Conservation (phyloP, 64 coral and sea anemone genomes). For the Stichodactyla helianthus region DNA sequence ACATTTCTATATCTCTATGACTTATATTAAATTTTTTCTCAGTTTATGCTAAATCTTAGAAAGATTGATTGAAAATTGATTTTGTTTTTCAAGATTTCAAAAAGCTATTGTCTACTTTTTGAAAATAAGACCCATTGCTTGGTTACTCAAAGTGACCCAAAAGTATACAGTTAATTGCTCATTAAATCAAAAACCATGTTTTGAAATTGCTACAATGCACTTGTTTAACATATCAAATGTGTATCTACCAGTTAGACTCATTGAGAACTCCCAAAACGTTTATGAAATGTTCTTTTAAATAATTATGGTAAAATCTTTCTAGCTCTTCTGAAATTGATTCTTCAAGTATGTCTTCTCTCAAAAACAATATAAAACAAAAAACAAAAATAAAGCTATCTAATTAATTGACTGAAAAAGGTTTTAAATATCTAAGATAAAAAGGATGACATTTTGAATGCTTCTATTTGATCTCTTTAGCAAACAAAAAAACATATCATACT, state of each 20-base stretch:
- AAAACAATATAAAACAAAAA: too few relatives aligned
- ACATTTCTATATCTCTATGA: too few relatives aligned
- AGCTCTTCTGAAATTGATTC: neutral
- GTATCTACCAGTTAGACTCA: too few relatives aligned
- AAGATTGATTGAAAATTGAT: neutral
- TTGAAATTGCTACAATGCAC: neutral
- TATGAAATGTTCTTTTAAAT: neutral
- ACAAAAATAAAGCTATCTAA: neutral
- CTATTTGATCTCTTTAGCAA: too few relatives aligned
- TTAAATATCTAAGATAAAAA: too few relatives aligned
- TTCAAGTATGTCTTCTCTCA: too few relatives aligned
- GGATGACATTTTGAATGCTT: too few relatives aligned
- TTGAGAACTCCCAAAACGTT: neutral
- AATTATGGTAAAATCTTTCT: neutral
- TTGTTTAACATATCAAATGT: neutral
- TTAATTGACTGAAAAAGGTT: neutral
- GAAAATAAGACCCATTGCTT: neutral
- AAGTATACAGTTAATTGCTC: conserved; percentile 25
- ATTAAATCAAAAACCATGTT: neutral
- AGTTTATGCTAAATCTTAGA: too few relatives aligned
- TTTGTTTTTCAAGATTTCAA: neutral
- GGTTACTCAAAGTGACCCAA: neutral
- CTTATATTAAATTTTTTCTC: too few relatives aligned
- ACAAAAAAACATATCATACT: too few relatives aligned
- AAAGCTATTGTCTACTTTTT: neutral